A percentile compares a stretch with the other conserved stretches of the same genome.
phyloP scores from a whole-genome alignment of 2,888 invertebrate genomes.

The Atethmia centrago region DNA sequence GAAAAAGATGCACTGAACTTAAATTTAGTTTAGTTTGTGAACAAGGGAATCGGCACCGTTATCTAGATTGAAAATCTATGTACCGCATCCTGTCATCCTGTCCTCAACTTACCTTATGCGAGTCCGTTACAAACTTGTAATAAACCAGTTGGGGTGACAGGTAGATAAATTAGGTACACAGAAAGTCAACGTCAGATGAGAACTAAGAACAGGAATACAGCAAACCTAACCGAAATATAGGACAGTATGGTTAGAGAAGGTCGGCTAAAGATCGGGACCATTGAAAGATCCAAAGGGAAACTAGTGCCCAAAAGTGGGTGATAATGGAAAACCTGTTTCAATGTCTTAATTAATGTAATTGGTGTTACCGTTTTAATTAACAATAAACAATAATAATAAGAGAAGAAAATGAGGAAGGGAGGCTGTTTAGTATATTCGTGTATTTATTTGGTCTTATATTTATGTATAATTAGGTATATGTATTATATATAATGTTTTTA shows the following conservation, averaged over 20 bases:
- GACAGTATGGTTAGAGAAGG: neutral
- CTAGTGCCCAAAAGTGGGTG: neutral
- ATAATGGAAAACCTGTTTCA: too few species aligned
- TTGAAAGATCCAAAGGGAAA: neutral
- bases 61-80: neutral
- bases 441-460: too few species aligned
- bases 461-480: too few species aligned
- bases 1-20: too few species aligned
- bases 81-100: neutral
- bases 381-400: too few species aligned
- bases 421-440: too few species aligned
- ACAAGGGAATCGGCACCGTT: too few species aligned
- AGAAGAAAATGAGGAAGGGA: too few species aligned
- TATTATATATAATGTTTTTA: too few species aligned
- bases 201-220: neutral
- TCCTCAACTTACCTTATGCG: neutral
- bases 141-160: neutral
- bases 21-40: too few species aligned
- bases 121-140: neutral
- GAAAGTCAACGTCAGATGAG: neutral
- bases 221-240: neutral
- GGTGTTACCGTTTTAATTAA: too few species aligned
- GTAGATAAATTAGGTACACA: neutral
- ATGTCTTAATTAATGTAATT: too few species aligned
- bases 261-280: neutral